These are phyloP conservation scores for Turritopsis rubra DNA, from an alignment of 30 jellyfish, hydroid and myxozoan genomes.

Conservation along the genomic window DNA sequence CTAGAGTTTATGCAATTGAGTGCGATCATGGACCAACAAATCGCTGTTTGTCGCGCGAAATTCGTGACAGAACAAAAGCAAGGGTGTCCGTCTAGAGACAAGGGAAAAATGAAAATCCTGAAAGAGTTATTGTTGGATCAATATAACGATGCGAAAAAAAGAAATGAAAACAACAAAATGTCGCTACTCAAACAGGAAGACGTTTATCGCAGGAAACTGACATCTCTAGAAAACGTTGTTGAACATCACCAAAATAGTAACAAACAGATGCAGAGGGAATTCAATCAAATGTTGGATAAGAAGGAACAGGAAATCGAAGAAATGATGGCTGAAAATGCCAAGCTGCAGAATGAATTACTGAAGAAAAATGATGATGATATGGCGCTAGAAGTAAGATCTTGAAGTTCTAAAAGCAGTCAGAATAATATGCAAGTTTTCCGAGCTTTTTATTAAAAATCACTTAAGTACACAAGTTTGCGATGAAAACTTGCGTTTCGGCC, in stretches of 20 bases:
- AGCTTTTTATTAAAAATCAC: no score
- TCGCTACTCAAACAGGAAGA: neutral
- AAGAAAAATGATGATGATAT: neutral
- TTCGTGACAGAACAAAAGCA: neutral
- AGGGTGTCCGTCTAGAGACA: neutral
- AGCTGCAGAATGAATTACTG: neutral
- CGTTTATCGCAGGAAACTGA: neutral
- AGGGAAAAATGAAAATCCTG: neutral
- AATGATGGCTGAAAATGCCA: neutral
- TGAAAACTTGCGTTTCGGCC: neutral
- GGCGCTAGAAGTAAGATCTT: neutral
- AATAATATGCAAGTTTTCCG: no score
- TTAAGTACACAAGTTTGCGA: neutral
- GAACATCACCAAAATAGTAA: neutral
- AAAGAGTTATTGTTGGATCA: neutral
- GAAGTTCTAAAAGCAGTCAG: neutral
- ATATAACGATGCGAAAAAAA: neutral
- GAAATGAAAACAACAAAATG: neutral
- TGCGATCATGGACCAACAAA: slow-evolving; percentile 3
- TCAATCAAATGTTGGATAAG: neutral
- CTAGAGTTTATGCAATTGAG: slow-evolving; percentile 1
- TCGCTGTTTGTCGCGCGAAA: neutral
- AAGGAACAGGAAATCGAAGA: slow-evolving; percentile 12
- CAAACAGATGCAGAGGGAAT: neutral
- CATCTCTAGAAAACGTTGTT: neutral